These are phyloP conservation scores for Xylophagus ater DNA, from an alignment of 2,888 invertebrate species.

Conservation along the genomic window DNA sequence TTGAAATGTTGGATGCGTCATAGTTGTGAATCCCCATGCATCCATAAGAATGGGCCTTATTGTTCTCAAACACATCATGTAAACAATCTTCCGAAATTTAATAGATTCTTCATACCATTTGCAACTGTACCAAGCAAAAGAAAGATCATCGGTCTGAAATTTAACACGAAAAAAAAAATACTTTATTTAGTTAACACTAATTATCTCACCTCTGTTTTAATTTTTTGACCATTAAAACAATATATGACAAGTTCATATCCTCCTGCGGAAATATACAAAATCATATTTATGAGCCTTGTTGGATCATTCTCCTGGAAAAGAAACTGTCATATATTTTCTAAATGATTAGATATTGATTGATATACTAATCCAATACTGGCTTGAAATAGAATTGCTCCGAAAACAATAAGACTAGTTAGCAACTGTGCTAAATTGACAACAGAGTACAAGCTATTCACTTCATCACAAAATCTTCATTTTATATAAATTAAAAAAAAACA, in stretches of 20 bases:
- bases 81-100: conserved; percentile 1
- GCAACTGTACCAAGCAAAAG: not conserved
- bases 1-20: conserved; percentile 2
- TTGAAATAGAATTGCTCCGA: conserved; percentile 5
- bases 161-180: not conserved
- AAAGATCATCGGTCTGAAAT: not conserved
- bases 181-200: not conserved
- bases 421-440: conserved; percentile 2
- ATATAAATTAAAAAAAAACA: conserved; percentile 1
- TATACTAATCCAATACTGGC: conserved; percentile 4
- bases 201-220: conserved; percentile 1
- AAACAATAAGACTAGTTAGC: not conserved
- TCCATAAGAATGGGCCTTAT: not conserved
- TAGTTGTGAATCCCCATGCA: not conserved
- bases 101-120: conserved; percentile 7
- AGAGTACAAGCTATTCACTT: conserved; percentile 1
- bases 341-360: not conserved
- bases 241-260: not conserved
- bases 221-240: conserved; percentile 6
- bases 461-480: conserved; percentile 5
- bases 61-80: conserved; percentile 2
- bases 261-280: conserved; percentile 1
- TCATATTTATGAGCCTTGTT: conserved; percentile 2
- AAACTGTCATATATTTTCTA: too few species aligned
- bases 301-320: conserved; percentile 3